These are phyloP conservation scores for Vulpes lagopus DNA, from an alignment of 2,113 vertebrate genomes.

Conservation along the genomic window DNA sequence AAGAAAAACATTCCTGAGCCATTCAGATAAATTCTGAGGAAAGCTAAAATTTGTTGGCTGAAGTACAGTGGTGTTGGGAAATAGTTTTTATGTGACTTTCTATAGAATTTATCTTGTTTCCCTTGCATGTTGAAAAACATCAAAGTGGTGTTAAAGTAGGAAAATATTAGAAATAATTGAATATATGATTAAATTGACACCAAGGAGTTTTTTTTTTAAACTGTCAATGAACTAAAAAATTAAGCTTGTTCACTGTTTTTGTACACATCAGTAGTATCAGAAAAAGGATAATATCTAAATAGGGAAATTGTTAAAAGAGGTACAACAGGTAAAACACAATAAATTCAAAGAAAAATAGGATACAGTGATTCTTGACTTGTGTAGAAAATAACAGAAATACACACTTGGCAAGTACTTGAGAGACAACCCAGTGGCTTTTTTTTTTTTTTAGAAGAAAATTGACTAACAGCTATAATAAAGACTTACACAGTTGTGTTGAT, in stretches of 20 bases:
- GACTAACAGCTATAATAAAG: neutral
- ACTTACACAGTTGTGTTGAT: neutral
- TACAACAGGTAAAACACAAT: neutral
- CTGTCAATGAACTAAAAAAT: neutral
- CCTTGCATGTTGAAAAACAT: neutral
- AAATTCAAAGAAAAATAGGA: neutral
- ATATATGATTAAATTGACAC: neutral
- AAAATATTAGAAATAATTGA: slow-evolving; percentile 47
- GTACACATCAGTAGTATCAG: neutral
- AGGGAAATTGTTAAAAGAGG: neutral
- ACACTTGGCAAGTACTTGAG: neutral
- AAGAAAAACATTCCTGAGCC: neutral
- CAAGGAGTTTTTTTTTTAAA: neutral
- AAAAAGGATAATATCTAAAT: neutral
- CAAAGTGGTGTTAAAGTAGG: neutral
- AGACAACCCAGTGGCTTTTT: too few relatives aligned
- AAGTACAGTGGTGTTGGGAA: neutral
- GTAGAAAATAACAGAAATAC: neutral
- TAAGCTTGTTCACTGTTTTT: neutral
- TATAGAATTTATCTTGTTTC: slow-evolving; percentile 46
- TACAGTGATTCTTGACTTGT: neutral
- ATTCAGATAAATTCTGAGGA: neutral
- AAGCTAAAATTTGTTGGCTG: neutral
- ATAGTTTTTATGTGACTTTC: neutral
- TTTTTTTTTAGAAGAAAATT: neutral